A percentile compares a stretch with the other conserved stretches of the same genome.
These are phyloP conservation scores for Bombus waltoni DNA, from an alignment of 1,140 invertebrate genomes.

Conservation along the genomic window DNA sequence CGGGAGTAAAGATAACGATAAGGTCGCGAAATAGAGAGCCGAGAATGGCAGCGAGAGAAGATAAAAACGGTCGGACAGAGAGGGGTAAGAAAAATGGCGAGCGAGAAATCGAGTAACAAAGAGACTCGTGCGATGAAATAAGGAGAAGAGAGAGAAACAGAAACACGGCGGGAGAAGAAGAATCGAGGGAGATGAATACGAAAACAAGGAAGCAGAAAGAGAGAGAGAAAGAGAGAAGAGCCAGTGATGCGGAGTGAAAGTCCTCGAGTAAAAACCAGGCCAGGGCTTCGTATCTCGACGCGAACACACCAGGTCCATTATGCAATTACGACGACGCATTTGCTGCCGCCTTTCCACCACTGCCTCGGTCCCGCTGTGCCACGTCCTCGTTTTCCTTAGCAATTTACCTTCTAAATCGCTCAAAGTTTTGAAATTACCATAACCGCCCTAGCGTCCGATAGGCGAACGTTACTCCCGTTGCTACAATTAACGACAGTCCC, in stretches of 20 bases:
- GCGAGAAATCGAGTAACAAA: slow-evolving; percentile 6
- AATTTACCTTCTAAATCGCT: slow-evolving; percentile 71
- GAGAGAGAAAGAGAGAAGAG: slow-evolving; percentile 12
- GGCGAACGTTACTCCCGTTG: neutral
- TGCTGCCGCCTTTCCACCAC: slow-evolving; percentile 51
- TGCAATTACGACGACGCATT: slow-evolving; percentile 71
- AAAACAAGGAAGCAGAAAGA: neutral
- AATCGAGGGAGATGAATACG: slow-evolving; percentile 25
- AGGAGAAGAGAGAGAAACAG: slow-evolving; percentile 30
- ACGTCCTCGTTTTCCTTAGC: slow-evolving; percentile 48
- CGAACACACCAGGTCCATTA: slow-evolving; percentile 68
- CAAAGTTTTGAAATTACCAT: slow-evolving; percentile 70
- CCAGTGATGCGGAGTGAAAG: slow-evolving; percentile 69
- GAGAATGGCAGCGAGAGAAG: neutral
- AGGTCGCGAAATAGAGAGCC: too few relatives aligned
- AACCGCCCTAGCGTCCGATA: slow-evolving; percentile 23
- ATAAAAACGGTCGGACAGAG: neutral
- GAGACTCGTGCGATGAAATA: slow-evolving; percentile 4
- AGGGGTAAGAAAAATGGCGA: neutral
- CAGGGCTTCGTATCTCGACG: slow-evolving; percentile 72
- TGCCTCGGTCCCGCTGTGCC: slow-evolving; percentile 23
- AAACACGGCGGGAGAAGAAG: slow-evolving; percentile 17
- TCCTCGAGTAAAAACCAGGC: slow-evolving; percentile 74
- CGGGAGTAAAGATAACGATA: neutral
- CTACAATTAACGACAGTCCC: neutral